A percentile compares a stretch with the other conserved stretches of the same genome.
Conservation (phyloP, 2,797 vertebrate species). For the Pangasius djambal region DNA sequence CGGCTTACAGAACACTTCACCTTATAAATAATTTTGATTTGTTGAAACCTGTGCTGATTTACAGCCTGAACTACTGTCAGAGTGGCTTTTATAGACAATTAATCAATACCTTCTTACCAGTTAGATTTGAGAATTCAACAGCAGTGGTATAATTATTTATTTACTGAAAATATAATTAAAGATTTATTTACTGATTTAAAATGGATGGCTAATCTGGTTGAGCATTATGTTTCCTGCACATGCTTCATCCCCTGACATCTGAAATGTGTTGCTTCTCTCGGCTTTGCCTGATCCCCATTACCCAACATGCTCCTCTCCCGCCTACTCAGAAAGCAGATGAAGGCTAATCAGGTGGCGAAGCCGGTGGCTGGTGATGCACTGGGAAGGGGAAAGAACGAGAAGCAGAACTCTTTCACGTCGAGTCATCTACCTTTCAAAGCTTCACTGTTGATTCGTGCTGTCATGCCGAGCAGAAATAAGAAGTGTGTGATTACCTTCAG, state of each 20-base stretch:
- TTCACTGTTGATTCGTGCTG: slow-evolving; percentile 44
- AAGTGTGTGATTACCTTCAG: slow-evolving; percentile 44
- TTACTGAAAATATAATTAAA: background rate
- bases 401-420: slow-evolving; percentile 13
- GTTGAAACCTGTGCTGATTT: background rate
- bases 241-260: background rate
- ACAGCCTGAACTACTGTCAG: background rate
- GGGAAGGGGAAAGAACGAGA: slow-evolving; percentile 2
- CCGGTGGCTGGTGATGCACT: slow-evolving; percentile 19
- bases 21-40: background rate
- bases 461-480: slow-evolving; percentile 30
- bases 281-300: slow-evolving; percentile 12
- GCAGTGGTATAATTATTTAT: background rate
- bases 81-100: background rate
- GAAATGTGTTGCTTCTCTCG: slow-evolving; percentile 16
- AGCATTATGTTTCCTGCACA: background rate
- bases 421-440: slow-evolving; percentile 36
- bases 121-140: background rate
- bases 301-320: slow-evolving; percentile 3
- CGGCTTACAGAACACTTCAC: background rate
- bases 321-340: slow-evolving; percentile 31
- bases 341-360: slow-evolving; percentile 30
- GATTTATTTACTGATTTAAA: background rate
- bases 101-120: background rate
- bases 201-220: background rate